Evolutionary conservation across 2,113 vertebrate genomes (phyloP), one percentile per base, ranked within the genome.

Genomic region (Leuciscus idus): DNA sequence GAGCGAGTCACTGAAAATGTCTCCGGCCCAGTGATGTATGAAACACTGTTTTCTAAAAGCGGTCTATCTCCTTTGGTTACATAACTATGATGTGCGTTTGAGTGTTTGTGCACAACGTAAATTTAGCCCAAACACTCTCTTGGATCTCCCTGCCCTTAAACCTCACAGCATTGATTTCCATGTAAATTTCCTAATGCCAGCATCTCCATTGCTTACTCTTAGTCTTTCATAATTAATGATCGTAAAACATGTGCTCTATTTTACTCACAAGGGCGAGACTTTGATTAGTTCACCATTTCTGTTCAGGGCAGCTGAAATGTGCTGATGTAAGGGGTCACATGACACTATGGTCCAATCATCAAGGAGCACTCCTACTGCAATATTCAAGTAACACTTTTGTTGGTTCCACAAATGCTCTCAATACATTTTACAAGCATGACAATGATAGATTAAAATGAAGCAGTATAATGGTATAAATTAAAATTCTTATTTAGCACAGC

Each of bases 1-100:
- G 91, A 89, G 84, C 66, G 79, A 87, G 87, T 89, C 78, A 76
- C 68, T 5, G 7, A 90, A 88, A 89, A 81, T 91, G 91, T 90
- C 66, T 80, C 78, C 84, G 90, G 89, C 86, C 90, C 90, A 92
- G 87, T 92, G 90, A 91, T 90, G 91, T 91, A 90, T 91, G 87
- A 89, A 90, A 91, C 89, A 91, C 15, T 83, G 85, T 19, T 21
- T 74, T 82, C 76, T 88, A 86, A 92, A 90, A 89, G 89, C 87
- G 59, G 81, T n/a, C 81, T 91, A 86, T 90, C 87, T 86, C 85
- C 85, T 88, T 85, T 55, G 50, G 90, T 93, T 93, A 92, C 86
- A 82, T 93, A 93, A 94, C 86, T 87, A 50, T 79, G 46, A 86
- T 89, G 72, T 85, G 66, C 81, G 57, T 79, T 30, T 85, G 84